These are phyloP conservation scores for Dryococelus australis DNA, from an alignment of 2,888 invertebrate species.

Conservation along the genomic window DNA sequence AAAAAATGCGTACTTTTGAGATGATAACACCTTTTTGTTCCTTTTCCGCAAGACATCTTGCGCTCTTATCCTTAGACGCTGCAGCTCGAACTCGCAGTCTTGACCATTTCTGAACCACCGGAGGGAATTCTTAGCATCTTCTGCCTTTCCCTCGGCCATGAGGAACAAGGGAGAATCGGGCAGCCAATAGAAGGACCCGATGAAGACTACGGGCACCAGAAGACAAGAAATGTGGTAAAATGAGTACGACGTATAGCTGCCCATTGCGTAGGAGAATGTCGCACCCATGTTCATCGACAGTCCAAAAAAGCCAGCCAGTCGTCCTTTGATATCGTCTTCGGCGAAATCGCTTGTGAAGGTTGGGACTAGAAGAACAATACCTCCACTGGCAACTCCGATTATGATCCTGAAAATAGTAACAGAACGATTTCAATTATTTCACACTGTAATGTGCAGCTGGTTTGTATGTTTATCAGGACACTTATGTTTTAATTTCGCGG, in stretches of 20 bases:
- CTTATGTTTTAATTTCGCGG: too few species aligned
- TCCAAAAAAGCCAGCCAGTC: background rate
- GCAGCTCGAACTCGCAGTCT: background rate
- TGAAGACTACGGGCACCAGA: background rate
- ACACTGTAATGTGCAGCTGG: too few species aligned
- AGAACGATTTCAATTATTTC: too few species aligned
- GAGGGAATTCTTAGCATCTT: background rate
- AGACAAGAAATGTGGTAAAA: background rate
- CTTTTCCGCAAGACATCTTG: background rate
- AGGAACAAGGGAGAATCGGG: slow-evolving; percentile 6
- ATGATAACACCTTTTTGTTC: background rate
- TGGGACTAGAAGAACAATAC: background rate
- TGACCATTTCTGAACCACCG: slow-evolving; percentile 10
- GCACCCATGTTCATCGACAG: background rate
- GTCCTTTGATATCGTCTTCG: background rate
- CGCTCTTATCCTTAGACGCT: background rate
- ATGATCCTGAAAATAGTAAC: background rate
- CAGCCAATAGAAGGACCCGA: background rate
- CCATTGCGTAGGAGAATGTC: background rate
- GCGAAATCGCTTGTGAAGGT: background rate
- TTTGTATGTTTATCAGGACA: too few species aligned
- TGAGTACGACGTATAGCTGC: background rate
- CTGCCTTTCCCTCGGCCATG: background rate
- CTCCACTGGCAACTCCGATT: background rate
- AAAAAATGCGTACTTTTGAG: too few species aligned